Conservation (phyloP, 2,113 vertebrate genomes). For the Epinephelus fuscoguttatus region DNA sequence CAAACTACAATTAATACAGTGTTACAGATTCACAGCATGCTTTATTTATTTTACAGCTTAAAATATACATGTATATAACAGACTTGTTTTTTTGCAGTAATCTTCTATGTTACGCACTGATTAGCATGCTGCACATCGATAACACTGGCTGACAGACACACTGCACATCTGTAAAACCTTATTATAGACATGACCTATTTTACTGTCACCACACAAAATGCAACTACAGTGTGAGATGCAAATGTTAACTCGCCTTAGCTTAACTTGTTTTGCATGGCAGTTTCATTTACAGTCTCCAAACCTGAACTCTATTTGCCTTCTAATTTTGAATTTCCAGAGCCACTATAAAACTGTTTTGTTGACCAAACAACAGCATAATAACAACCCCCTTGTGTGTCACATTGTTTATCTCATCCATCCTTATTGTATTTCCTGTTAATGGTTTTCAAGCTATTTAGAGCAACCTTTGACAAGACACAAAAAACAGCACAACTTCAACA, state of each 20-base stretch:
- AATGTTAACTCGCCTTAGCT: background rate
- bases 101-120: background rate
- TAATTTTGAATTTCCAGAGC: background rate
- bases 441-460: conserved; percentile 16
- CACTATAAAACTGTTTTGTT: background rate
- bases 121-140: background rate
- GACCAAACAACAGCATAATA: background rate
- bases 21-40: background rate
- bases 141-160: background rate
- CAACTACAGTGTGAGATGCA: background rate
- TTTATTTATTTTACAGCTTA: background rate
- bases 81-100: background rate
- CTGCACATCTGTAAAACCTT: background rate
- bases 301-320: background rate
- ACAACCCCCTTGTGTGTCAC: background rate
- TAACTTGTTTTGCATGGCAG: conserved; percentile 8
- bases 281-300: background rate
- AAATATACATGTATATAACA: background rate
- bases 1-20: background rate
- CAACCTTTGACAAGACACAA: background rate
- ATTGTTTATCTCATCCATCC: background rate
- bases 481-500: background rate
- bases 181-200: background rate
- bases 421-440: conserved; percentile 28
- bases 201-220: background rate